phyloP scores from a whole-genome alignment of 2,797 vertebrate species.

The Ara ararauna region DNA sequence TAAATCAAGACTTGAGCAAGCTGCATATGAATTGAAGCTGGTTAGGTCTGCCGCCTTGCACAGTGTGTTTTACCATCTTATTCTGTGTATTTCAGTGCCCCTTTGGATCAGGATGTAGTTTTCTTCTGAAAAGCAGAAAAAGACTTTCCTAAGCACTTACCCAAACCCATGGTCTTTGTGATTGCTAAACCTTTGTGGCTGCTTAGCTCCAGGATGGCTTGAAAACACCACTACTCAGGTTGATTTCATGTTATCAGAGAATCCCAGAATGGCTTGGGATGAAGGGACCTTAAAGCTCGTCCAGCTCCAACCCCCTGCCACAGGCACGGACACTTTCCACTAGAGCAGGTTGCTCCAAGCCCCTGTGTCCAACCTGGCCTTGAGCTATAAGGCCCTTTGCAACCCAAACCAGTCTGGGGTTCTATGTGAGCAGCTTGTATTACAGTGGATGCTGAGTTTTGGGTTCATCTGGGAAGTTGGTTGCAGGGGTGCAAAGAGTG shows the following conservation, averaged over 20 bases:
- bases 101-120: neutral
- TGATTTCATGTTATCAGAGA: neutral
- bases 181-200: neutral
- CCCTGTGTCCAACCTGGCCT: accelerated
- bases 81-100: neutral
- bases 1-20: neutral
- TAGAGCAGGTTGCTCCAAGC: accelerated
- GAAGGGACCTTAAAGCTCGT: neutral
- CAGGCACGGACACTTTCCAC: neutral
- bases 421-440: neutral
- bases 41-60: neutral
- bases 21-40: neutral
- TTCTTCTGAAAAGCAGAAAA: neutral
- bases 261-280: neutral
- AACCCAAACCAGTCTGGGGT: neutral
- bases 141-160: neutral
- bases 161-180: neutral
- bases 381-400: neutral
- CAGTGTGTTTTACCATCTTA: neutral
- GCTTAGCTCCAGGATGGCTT: neutral
- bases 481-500: neutral
- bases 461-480: neutral
- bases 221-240: neutral
- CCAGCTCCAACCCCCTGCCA: neutral
- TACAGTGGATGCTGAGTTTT: neutral